Evolutionary conservation across 2,797 vertebrate species (phyloP), one percentile per base, ranked within the genome.

Genomic region (Discoglossus pictus): DNA sequence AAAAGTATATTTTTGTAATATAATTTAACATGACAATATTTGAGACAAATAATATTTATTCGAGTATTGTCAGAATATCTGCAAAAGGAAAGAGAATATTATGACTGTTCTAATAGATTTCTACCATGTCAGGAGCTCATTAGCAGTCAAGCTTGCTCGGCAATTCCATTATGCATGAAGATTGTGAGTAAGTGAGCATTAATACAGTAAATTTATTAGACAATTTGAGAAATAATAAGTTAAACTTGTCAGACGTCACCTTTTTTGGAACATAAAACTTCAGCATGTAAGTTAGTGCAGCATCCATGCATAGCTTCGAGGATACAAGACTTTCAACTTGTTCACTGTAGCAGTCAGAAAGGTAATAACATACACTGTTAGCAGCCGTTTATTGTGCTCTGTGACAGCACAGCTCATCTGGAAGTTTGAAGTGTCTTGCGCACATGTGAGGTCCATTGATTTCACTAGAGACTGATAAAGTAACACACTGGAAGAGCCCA

Each of bases 101-200:
- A 46, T 34, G n/a, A 2, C 35, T 39, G 3, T 61, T 59, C 9
- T 27, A 34, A 58, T 39, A 65, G 25, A 60, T 35, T 31, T 42
- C 64, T 59, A 53, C 53, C 46, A 15, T 61, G 6, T 63, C 66
- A 38, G 48, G 44, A 24, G 12, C 43, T 40, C 74, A 60, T 73
- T 27, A 74, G n/a, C 16, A 58, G 15, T 55, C 35, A 38, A 48
- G 7, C 38, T 34, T 12, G 65, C 17, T 67, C 18, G 46, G 3
- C 31, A 69, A 72, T 64, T 50, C 31, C 42, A 72, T 73, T 62
- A 61, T 61, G 43, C 23, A 70, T 24, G 46, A 47, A 67, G 15
- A 31, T 36, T 27, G n/a, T n/a, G 24, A 43, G 53, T 17, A 52
- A 44, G 65, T 24, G 15, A 68, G 24, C 38, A 34, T 11, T 55